phyloP scores from a whole-genome alignment of 2,888 invertebrate species.

The Cephus rjabovi region DNA sequence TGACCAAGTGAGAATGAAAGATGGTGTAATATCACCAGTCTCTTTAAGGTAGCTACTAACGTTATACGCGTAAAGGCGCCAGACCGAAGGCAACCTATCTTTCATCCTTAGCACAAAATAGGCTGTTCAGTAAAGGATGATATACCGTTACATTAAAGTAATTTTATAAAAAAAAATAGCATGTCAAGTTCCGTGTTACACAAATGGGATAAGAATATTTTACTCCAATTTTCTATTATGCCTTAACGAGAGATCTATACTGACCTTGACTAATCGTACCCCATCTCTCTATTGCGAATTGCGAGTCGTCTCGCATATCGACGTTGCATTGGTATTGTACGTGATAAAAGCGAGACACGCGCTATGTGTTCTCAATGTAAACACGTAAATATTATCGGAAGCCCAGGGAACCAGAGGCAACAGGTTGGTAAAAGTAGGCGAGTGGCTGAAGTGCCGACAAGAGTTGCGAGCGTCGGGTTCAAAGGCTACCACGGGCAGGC shows the following conservation, averaged over 20 bases:
- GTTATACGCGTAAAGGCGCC: neutral
- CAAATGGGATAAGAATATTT: neutral
- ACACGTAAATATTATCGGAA: slow-evolving; percentile 27
- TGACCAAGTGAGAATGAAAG: neutral
- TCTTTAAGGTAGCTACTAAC: neutral
- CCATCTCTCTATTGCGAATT: neutral
- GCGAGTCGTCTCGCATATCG: neutral
- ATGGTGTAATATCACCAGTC: neutral
- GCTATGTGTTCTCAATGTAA: slow-evolving; percentile 18
- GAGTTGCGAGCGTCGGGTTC: neutral
- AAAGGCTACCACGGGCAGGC: neutral
- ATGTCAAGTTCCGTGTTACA: neutral
- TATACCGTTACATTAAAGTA: neutral
- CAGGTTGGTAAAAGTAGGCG: slow-evolving; percentile 29
- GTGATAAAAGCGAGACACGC: neutral
- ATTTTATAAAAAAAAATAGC: neutral
- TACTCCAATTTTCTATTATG: neutral
- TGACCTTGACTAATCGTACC: neutral
- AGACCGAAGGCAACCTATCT: neutral
- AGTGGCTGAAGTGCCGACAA: neutral
- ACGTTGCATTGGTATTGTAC: neutral
- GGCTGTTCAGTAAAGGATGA: neutral
- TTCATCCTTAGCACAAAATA: neutral
- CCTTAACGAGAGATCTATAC: neutral
- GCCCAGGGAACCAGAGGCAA: slow-evolving; percentile 25